These are phyloP conservation scores for Drosophila ezoana DNA, from an alignment of 2,888 invertebrate genomes.

Conservation along the genomic window DNA sequence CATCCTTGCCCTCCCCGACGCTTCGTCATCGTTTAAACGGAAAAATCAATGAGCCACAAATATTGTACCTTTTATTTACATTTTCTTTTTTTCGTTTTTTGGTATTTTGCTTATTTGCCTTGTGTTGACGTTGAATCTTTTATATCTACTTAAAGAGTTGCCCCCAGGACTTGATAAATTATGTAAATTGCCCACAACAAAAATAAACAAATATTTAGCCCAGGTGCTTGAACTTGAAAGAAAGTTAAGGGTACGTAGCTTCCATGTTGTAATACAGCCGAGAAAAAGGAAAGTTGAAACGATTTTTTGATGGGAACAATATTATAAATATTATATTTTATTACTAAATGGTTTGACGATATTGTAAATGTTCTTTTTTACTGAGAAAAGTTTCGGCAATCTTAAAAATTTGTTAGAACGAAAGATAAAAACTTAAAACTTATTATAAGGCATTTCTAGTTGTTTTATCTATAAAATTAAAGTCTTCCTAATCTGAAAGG, in stretches of 20 bases:
- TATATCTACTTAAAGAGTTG: slow-evolving; percentile 21
- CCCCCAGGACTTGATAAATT: slow-evolving; percentile 21
- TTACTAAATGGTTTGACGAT: no score
- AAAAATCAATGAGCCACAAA: slow-evolving; percentile 56
- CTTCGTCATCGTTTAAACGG: slow-evolving; percentile 28
- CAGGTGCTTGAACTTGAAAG: slow-evolving; percentile 12
- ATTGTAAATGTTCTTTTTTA: no score
- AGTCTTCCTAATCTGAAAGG: no score
- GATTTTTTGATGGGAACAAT: neutral
- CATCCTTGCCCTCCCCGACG: slow-evolving; percentile 28
- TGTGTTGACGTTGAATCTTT: slow-evolving; percentile 13
- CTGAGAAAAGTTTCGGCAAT: no score
- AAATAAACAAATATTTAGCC: slow-evolving; percentile 19
- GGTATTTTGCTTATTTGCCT: slow-evolving; percentile 16
- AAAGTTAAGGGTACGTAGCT: neutral
- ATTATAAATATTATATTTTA: no score
- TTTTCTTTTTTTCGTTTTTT: slow-evolving; percentile 1
- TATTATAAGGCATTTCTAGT: no score
- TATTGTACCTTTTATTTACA: slow-evolving; percentile 28
- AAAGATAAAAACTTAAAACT: no score
- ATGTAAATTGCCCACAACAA: slow-evolving; percentile 26
- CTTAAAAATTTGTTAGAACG: no score
- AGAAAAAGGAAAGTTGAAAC: neutral
- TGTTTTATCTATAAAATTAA: no score
- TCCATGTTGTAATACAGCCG: neutral